Evolutionary conservation across 1,140 invertebrate genomes (phyloP).

Genomic region (Orchestia grillus): DNA sequence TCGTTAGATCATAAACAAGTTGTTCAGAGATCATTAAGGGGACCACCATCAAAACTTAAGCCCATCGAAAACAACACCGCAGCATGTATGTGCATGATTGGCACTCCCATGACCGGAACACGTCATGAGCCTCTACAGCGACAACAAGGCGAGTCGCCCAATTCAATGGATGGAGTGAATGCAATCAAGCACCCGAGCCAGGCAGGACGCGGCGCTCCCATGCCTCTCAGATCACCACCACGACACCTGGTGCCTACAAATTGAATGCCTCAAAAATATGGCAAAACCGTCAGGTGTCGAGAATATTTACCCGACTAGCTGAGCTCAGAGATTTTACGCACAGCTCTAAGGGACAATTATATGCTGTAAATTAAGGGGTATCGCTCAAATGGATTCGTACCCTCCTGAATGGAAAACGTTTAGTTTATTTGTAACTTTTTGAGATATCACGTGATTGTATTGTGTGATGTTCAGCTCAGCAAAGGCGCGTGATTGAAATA

Average conservation of each 20-base stretch:
- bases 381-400: background rate
- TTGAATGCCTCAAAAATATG: background rate
- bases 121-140: background rate
- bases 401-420: background rate
- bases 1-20: too few relatives aligned
- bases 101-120: background rate
- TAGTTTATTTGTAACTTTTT: background rate
- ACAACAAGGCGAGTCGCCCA: background rate
- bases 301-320: background rate
- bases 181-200: background rate
- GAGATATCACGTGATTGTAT: background rate
- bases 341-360: background rate
- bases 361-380: background rate
- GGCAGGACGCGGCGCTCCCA: background rate
- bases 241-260: background rate
- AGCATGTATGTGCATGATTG: background rate
- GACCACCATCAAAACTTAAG: too few relatives aligned
- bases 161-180: background rate
- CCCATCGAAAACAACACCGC: too few relatives aligned
- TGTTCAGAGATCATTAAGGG: too few relatives aligned
- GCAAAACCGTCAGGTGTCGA: background rate
- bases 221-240: background rate
- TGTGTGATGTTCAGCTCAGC: background rate
- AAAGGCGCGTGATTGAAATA: background rate
- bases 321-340: background rate